These are phyloP conservation scores for Trialeurodes vaporariorum DNA, from an alignment of 1,140 invertebrate genomes.

Conservation along the genomic window DNA sequence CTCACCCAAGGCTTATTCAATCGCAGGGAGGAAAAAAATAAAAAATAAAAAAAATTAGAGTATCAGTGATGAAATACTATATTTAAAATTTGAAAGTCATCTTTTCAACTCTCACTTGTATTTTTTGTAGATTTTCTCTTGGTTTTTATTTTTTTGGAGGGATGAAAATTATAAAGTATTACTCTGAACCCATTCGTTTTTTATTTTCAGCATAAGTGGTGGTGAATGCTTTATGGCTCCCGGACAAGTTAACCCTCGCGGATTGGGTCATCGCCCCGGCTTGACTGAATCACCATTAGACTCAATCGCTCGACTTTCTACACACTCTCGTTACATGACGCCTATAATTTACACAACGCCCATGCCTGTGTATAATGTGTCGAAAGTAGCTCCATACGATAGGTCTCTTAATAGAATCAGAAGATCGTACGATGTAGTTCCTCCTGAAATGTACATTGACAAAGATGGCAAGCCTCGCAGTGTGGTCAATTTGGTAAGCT, in stretches of 20 bases:
- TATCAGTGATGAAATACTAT: too few relatives aligned
- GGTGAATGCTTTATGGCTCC: slow-evolving; percentile 48
- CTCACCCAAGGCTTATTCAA: too few relatives aligned
- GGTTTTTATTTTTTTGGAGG: neutral
- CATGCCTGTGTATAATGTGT: neutral
- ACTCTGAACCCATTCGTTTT: slow-evolving; percentile 7
- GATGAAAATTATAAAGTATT: slow-evolving; percentile 7
- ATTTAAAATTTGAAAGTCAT: too few relatives aligned
- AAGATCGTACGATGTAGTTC: slow-evolving; percentile 43
- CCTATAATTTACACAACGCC: neutral
- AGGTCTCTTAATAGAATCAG: neutral
- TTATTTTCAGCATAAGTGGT: slow-evolving; percentile 36
- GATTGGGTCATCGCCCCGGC: slow-evolving; percentile 43
- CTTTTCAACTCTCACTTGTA: too few relatives aligned
- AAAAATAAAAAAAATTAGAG: too few relatives aligned
- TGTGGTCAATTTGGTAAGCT: slow-evolving; percentile 60
- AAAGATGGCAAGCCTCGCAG: slow-evolving; percentile 55
- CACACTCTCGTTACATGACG: neutral
- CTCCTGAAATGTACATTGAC: slow-evolving; percentile 54
- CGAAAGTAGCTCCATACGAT: neutral
- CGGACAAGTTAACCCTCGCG: slow-evolving; percentile 54
- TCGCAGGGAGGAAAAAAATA: too few relatives aligned
- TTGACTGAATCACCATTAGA: slow-evolving; percentile 33
- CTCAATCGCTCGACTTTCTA: slow-evolving; percentile 20
- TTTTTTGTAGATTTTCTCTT: neutral